Percentiles rank a stretch among this genome's conserved stretches.
phyloP scores from a whole-genome alignment of 2,888 invertebrate species.

The Ischnus inquisitorius region DNA sequence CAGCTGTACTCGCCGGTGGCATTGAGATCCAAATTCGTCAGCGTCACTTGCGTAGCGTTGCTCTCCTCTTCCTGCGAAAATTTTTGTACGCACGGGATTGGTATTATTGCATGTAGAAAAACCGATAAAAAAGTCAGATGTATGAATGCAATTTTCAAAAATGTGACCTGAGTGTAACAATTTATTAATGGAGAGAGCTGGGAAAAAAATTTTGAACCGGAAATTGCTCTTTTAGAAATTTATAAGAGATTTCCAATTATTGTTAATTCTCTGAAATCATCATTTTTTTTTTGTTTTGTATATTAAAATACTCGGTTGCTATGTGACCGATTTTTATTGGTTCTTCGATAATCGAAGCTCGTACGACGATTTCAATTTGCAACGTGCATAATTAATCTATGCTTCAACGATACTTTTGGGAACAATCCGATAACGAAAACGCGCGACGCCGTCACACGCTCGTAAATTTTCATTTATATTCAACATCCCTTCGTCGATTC shows the following conservation, averaged over 20 bases:
- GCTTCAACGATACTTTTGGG: not conserved
- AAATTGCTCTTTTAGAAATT: no score
- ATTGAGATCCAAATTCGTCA: slow-evolving; percentile 80
- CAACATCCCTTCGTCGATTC: not conserved
- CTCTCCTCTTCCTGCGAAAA: slow-evolving; percentile 80
- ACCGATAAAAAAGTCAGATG: no score
- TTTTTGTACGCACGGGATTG: not conserved
- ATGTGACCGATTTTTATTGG: not conserved
- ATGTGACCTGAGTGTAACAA: no score
- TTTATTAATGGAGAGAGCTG: no score
- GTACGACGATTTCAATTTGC: not conserved
- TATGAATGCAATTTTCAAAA: no score
- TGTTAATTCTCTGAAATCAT: no score
- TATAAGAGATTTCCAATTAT: no score
- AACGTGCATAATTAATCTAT: not conserved
- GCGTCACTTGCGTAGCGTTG: slow-evolving; percentile 82
- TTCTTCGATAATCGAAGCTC: not conserved
- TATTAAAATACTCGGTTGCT: no score
- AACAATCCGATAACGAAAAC: not conserved
- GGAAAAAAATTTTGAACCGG: no score
- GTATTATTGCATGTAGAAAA: no score
- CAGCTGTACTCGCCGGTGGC: slow-evolving; percentile 82
- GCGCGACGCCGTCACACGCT: no score
- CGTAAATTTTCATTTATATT: not conserved
- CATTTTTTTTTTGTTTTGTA: no score